A percentile compares a stretch with the other conserved stretches of the same genome.
Evolutionary conservation across 2,113 vertebrate species (phyloP).

Genomic region (Neodon shergylaensis): DNA sequence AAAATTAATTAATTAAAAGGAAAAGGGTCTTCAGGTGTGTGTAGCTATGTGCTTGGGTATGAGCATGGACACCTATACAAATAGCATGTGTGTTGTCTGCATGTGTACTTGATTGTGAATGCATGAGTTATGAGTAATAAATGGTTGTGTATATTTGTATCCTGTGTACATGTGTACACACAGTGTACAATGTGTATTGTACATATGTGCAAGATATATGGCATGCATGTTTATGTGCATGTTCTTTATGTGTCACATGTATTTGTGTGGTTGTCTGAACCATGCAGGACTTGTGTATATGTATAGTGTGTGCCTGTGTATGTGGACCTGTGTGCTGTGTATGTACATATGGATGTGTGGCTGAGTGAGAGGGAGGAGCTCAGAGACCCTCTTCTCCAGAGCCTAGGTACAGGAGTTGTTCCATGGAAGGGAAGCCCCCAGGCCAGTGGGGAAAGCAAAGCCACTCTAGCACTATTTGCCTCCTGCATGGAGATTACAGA

Average conservation of each 20-base stretch:
- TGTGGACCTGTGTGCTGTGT: background rate
- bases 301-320: background rate
- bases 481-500: slow-evolving; percentile 1
- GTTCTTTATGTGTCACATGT: background rate
- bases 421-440: background rate
- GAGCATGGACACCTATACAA: background rate
- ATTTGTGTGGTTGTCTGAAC: background rate
- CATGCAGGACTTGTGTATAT: background rate
- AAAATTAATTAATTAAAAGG: background rate
- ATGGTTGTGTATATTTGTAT: background rate
- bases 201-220: background rate
- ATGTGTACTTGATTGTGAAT: background rate
- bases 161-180: background rate
- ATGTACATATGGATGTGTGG: background rate
- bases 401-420: background rate
- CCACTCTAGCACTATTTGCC: too few species aligned
- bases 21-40: background rate
- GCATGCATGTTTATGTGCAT: too few species aligned
- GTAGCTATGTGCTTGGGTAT: background rate
- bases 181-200: background rate
- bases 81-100: background rate
- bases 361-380: background rate
- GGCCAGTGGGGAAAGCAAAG: background rate
- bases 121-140: background rate
- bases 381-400: background rate